Evolutionary conservation across 1,140 invertebrate species (phyloP).

Genomic region (Vanessa tameamea): DNA sequence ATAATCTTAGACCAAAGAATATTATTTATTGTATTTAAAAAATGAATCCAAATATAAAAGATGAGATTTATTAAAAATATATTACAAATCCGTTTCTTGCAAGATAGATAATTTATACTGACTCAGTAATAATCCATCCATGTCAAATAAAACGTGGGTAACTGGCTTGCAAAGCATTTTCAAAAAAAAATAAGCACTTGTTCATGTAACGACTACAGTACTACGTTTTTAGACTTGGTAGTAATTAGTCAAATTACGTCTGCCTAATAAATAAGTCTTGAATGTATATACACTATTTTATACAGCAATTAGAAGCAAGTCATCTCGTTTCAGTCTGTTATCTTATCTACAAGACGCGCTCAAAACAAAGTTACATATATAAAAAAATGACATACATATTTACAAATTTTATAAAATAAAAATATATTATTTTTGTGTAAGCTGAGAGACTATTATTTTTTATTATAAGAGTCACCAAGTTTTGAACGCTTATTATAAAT

Average conservation of each 20-base stretch:
- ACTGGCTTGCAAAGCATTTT: slow-evolving; percentile 64
- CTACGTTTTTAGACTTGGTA: background rate
- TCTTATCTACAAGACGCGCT: slow-evolving; percentile 25
- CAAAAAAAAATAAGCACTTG: background rate
- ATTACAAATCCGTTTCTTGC: background rate
- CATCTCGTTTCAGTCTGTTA: slow-evolving; percentile 27
- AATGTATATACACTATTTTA: too few relatives aligned
- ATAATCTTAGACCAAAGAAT: too few relatives aligned
- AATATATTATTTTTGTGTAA: too few relatives aligned
- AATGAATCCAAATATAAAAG: background rate
- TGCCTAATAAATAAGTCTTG: too few relatives aligned
- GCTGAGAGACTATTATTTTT: too few relatives aligned
- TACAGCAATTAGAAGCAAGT: background rate
- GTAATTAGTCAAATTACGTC: too few relatives aligned
- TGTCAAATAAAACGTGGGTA: slow-evolving; percentile 77
- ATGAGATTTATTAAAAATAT: slow-evolving; percentile 1
- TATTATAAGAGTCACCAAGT: too few relatives aligned
- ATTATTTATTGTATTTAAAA: too few relatives aligned
- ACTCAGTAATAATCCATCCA: slow-evolving; percentile 77
- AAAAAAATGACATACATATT: too few relatives aligned
- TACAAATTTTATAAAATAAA: too few relatives aligned
- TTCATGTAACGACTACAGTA: background rate
- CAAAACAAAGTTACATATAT: background rate
- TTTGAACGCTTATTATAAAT: too few relatives aligned
- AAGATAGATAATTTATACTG: slow-evolving; percentile 38